These are phyloP conservation scores for Hippocampus barbouri DNA, from an alignment of 2,113 vertebrate species.

Conservation along the genomic window DNA sequence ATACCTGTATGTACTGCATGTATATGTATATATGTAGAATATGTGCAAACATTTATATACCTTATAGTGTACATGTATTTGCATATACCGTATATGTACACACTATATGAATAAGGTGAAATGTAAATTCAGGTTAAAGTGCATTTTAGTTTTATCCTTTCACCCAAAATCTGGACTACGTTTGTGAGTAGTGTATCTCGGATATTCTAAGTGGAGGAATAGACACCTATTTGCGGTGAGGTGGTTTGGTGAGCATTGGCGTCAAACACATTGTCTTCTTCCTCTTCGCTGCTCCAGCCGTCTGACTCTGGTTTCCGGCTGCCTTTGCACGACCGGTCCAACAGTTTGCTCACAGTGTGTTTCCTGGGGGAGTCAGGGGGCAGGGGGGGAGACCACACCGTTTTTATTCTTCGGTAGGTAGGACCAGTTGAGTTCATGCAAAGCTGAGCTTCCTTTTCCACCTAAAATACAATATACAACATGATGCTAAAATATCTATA, in stretches of 20 bases:
- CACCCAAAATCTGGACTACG: too few species aligned
- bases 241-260: conserved; percentile 33
- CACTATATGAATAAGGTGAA: too few species aligned
- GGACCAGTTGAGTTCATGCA: conserved; percentile 67
- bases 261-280: conserved; percentile 61
- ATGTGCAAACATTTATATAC: too few species aligned
- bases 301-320: conserved; percentile 62
- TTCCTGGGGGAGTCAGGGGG: conserved; percentile 71
- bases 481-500: conserved; percentile 52
- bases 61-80: too few species aligned
- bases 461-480: conserved; percentile 72
- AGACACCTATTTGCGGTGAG: conserved; percentile 51
- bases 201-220: not conserved
- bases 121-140: too few species aligned
- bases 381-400: conserved; percentile 66
- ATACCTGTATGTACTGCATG: too few species aligned
- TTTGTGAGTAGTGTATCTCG: too few species aligned
- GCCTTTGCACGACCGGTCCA: conserved; percentile 66
- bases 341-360: conserved; percentile 64
- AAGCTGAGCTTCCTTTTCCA: conserved; percentile 71
- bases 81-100: too few species aligned
- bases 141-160: too few species aligned
- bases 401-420: conserved; percentile 59
- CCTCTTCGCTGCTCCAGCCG: conserved; percentile 73
- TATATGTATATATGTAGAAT: too few species aligned